A percentile compares a stretch with the other conserved stretches of the same genome.
Evolutionary conservation across 23 tunicate genomes (phyloP).

Genomic region (Styela plicata): DNA sequence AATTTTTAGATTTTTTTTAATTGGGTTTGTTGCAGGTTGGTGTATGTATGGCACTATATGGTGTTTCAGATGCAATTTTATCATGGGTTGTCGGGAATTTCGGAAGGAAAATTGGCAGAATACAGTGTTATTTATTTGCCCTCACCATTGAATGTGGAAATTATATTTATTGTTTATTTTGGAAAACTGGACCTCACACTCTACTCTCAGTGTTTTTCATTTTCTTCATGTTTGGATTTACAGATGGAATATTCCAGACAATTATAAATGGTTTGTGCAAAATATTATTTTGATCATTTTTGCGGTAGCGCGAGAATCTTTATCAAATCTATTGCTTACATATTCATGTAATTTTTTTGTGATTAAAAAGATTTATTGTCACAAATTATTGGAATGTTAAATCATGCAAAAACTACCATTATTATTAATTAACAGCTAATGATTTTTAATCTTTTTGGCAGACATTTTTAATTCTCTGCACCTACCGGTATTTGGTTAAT

Average conservation of each 20-base stretch:
- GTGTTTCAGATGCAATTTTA: conserved; percentile 12
- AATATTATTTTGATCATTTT: too few relatives aligned
- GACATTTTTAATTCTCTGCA: too few relatives aligned
- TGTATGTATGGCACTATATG: conserved; percentile 18
- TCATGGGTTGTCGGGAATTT: conserved; percentile 21
- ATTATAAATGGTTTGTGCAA: conserved; percentile 13
- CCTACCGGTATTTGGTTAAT: too few relatives aligned
- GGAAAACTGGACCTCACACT: neutral
- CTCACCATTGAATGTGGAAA: conserved; percentile 13
- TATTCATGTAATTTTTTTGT: too few relatives aligned
- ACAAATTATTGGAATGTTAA: too few relatives aligned
- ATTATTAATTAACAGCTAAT: too few relatives aligned
- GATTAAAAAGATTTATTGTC: too few relatives aligned
- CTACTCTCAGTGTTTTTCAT: neutral
- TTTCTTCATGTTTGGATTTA: conserved; percentile 1
- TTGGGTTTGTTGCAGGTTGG: conserved; percentile 9
- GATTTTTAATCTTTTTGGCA: too few relatives aligned
- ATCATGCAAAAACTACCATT: too few relatives aligned
- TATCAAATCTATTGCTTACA: too few relatives aligned
- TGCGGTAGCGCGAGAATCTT: too few relatives aligned
- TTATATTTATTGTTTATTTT: conserved; percentile 4
- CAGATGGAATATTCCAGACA: conserved; percentile 24
- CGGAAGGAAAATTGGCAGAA: conserved; percentile 9
- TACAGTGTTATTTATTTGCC: neutral
- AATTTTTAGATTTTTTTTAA: neutral